phyloP scores from a whole-genome alignment of 2,888 invertebrate species.

The Cantharis flavilabris region DNA sequence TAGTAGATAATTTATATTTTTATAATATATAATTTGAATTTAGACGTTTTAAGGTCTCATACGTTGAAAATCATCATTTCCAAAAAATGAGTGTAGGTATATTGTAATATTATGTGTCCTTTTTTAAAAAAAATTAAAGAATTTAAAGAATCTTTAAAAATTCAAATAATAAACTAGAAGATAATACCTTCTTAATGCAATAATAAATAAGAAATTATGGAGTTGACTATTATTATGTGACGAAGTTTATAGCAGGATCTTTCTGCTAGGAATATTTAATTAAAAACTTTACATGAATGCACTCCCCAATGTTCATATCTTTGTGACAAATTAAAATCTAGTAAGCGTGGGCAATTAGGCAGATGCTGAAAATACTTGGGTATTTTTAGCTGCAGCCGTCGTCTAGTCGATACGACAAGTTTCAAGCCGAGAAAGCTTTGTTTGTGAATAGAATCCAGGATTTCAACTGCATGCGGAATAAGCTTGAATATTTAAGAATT shows the following conservation, averaged over 20 bases:
- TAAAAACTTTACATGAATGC: conserved; percentile 17
- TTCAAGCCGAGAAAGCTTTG: conserved; percentile 14
- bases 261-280: conserved; percentile 17
- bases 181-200: not conserved
- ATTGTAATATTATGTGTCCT: too few relatives aligned
- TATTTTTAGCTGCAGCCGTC: conserved; percentile 22
- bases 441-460: conserved; percentile 17
- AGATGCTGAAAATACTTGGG: conserved; percentile 21
- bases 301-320: conserved; percentile 20
- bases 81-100: too few relatives aligned
- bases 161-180: not conserved
- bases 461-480: conserved; percentile 23
- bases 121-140: too few relatives aligned
- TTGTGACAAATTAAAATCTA: conserved; percentile 23
- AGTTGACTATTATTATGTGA: not conserved
- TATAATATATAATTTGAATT: too few relatives aligned
- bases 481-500: conserved; percentile 28
- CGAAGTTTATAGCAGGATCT: not conserved
- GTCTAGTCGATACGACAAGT: conserved; percentile 16
- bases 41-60: too few relatives aligned
- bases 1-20: too few relatives aligned
- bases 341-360: conserved; percentile 27
- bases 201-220: not conserved
- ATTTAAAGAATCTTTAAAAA: not conserved
- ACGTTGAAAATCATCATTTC: too few relatives aligned